Evolutionary conservation across 2,888 invertebrate genomes (phyloP).

Genomic region (Leucophenga montana): DNA sequence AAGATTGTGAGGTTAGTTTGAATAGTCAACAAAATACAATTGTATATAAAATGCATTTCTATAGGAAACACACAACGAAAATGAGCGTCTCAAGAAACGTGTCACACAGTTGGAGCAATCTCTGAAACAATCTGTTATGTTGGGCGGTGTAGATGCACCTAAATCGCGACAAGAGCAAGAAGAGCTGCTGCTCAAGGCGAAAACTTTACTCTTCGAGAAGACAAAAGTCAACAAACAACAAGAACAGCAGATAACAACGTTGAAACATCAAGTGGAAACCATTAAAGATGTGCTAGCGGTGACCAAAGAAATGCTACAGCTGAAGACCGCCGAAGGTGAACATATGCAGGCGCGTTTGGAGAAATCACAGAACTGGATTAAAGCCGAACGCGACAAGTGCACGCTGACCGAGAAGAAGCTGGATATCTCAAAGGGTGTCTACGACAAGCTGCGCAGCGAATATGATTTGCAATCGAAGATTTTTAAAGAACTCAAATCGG

Average conservation of each 20-base stretch:
- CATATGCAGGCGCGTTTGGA: constrained; percentile 80
- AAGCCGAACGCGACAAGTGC: constrained; percentile 82
- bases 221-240: constrained; percentile 85
- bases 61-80: constrained; percentile 66
- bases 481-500: constrained; percentile 80
- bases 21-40: not conserved
- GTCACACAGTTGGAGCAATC: constrained; percentile 69
- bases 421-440: constrained; percentile 81
- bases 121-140: constrained; percentile 69
- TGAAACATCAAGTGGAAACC: constrained; percentile 79
- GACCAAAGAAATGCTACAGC: constrained; percentile 85
- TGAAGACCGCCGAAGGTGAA: constrained; percentile 85
- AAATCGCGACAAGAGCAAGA: constrained; percentile 71
- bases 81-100: constrained; percentile 68
- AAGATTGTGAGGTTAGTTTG: constrained; percentile 71
- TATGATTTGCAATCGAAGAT: constrained; percentile 84
- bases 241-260: constrained; percentile 83
- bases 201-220: constrained; percentile 83
- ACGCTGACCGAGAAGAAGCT: constrained; percentile 81
- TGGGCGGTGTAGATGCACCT: constrained; percentile 68
- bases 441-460: constrained; percentile 83
- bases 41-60: constrained; percentile 15
- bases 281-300: constrained; percentile 87
- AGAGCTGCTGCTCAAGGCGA: constrained; percentile 78
- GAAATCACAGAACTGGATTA: constrained; percentile 79